A percentile compares a stretch with the other conserved stretches of the same genome.
These are phyloP conservation scores for Aporophyla nigra DNA, from an alignment of 2,888 invertebrate genomes.

Conservation along the genomic window DNA sequence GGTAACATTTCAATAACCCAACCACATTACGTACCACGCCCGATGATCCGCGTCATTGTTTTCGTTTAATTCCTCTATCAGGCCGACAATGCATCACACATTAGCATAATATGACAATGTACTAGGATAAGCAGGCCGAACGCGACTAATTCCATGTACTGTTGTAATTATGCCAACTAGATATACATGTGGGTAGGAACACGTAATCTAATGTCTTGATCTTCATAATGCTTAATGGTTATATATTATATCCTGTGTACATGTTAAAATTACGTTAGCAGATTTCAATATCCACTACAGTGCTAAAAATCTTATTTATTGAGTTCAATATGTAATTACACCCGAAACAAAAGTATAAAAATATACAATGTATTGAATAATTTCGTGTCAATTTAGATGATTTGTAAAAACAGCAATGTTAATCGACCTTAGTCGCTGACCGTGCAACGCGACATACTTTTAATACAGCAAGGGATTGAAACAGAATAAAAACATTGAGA, in stretches of 20 bases:
- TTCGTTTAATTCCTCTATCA: constrained; percentile 51
- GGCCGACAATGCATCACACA: constrained; percentile 39
- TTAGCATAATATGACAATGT: constrained; percentile 56
- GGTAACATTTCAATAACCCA: background rate
- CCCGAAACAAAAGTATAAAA: background rate
- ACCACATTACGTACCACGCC: background rate
- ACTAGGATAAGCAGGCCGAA: constrained; percentile 29
- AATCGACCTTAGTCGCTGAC: background rate
- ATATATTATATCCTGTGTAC: background rate
- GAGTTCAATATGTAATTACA: background rate
- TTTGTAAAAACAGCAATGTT: too few relatives aligned
- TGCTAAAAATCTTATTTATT: background rate
- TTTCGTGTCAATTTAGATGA: background rate
- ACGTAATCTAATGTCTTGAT: constrained; percentile 21
- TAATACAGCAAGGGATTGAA: too few relatives aligned
- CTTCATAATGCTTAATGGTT: background rate
- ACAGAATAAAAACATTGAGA: background rate
- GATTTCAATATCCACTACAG: background rate
- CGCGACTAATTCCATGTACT: constrained; percentile 50
- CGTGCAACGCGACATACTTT: too few relatives aligned
- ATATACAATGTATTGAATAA: too few relatives aligned
- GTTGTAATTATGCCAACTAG: constrained; percentile 40
- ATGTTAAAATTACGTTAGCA: background rate
- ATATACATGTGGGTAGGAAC: background rate
- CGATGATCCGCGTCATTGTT: constrained; percentile 20